Percentiles rank a stretch among this genome's conserved stretches.
Evolutionary conservation across 2,113 vertebrate genomes (phyloP).

Genomic region (Petaurus breviceps): DNA sequence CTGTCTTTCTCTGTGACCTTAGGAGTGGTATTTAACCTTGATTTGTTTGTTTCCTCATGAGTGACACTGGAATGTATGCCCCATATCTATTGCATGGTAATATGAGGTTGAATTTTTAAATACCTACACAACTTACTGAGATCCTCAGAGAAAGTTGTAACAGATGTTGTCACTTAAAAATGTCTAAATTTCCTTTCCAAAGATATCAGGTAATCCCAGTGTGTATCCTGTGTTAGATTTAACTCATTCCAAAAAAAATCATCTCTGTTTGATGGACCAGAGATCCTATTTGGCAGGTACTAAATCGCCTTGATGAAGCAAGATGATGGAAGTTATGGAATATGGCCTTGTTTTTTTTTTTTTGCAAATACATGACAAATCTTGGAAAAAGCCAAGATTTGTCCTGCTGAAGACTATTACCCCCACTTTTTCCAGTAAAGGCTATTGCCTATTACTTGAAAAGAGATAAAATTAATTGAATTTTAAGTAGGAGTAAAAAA

Average conservation of each 20-base stretch:
- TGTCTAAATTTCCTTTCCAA: not conserved
- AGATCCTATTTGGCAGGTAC: not conserved
- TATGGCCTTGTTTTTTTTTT: not conserved
- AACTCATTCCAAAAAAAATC: not conserved
- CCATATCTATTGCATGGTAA: not conserved
- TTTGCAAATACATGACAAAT: not conserved
- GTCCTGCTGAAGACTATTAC: not conserved
- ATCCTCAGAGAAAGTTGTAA: not conserved
- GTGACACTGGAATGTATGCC: not conserved
- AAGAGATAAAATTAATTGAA: not conserved
- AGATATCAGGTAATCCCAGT: not conserved
- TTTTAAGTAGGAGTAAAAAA: not conserved
- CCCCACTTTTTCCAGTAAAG: conserved; percentile 9
- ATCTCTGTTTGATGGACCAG: not conserved
- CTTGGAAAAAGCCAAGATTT: not conserved
- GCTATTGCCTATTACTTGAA: conserved; percentile 7
- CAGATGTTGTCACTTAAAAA: conserved; percentile 4
- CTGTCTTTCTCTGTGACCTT: not conserved
- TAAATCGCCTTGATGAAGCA: not conserved
- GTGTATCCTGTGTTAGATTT: not conserved
- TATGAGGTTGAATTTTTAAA: not conserved
- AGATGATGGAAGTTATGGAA: not conserved
- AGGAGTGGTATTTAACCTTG: not conserved
- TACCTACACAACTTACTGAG: not conserved
- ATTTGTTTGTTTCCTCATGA: not conserved